phyloP scores from a whole-genome alignment of 2,888 invertebrate species.

The Muschampia plurimacula region DNA sequence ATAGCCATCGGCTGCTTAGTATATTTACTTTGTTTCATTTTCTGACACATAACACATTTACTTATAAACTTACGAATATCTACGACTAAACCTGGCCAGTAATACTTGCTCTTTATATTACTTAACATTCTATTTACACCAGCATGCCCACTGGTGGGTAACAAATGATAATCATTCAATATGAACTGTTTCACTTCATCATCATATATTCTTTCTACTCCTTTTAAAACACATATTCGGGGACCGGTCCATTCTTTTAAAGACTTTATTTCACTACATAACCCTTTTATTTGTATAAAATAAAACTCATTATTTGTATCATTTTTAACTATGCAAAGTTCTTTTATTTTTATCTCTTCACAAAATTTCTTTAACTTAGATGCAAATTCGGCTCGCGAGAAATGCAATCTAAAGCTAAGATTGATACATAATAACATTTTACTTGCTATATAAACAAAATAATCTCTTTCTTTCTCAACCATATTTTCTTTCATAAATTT shows the following conservation, averaged over 20 bases:
- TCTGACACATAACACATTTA: conserved; percentile 25
- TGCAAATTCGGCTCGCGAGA: conserved; percentile 29
- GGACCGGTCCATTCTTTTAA: conserved; percentile 8
- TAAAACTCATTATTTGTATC: conserved; percentile 17
- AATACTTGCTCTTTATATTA: conserved; percentile 29
- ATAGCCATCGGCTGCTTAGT: conserved; percentile 39
- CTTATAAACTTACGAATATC: conserved; percentile 21
- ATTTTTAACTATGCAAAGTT: conserved; percentile 4
- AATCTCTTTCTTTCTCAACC: neutral
- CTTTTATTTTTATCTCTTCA: neutral
- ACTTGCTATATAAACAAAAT: neutral
- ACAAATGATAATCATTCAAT: conserved; percentile 30
- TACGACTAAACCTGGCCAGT: conserved; percentile 29
- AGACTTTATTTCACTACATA: conserved; percentile 18
- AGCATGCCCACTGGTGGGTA: conserved; percentile 32
- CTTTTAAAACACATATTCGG: conserved; percentile 25
- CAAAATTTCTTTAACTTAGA: conserved; percentile 11
- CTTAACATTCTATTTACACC: conserved; percentile 30
- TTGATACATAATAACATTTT: conserved; percentile 14
- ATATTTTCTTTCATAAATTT: neutral
- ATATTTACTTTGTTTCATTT: conserved; percentile 20
- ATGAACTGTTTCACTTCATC: conserved; percentile 1
- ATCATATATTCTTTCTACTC: conserved; percentile 21
- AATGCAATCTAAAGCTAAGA: conserved; percentile 20
- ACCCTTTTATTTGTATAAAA: too few species aligned